A percentile compares a stretch with the other conserved stretches of the same genome.
Evolutionary conservation across 2,888 invertebrate species (phyloP).

Genomic region (Odontocolon sp.): DNA sequence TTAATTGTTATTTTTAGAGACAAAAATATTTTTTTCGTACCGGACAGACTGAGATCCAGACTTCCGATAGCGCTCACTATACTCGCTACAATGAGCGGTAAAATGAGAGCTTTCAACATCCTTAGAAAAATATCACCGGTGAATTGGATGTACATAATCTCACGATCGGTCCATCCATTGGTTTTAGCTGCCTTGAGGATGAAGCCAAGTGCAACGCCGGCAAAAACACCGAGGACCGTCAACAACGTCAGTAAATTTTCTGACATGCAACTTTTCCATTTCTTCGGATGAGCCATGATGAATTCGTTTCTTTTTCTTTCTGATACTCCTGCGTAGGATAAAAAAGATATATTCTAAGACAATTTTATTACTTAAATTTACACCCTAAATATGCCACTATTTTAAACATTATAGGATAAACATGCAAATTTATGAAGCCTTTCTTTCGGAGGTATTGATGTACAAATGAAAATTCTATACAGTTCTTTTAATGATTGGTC

Average conservation of each 20-base stretch:
- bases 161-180: slow-evolving; percentile 82
- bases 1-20: slow-evolving; percentile 60
- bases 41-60: slow-evolving; percentile 86
- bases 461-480: no score
- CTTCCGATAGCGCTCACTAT: slow-evolving; percentile 87
- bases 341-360: no score
- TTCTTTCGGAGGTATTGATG: no score
- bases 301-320: slow-evolving; percentile 1
- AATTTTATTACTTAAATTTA: no score
- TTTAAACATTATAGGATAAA: no score
- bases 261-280: slow-evolving; percentile 72
- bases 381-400: no score
- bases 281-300: slow-evolving; percentile 70
- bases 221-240: slow-evolving; percentile 83
- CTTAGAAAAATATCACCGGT: slow-evolving; percentile 88
- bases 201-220: slow-evolving; percentile 83
- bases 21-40: no score
- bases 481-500: no score
- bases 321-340: no score
- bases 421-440: no score
- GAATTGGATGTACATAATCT: slow-evolving; percentile 87
- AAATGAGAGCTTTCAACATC: slow-evolving; percentile 88
- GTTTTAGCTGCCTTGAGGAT: slow-evolving; percentile 78
- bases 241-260: slow-evolving; percentile 83
- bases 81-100: slow-evolving; percentile 87